Percentiles rank a stretch among this genome's conserved stretches.
Conservation (phyloP, 2,113 vertebrate species). For the Triplophysa tibetana region DNA sequence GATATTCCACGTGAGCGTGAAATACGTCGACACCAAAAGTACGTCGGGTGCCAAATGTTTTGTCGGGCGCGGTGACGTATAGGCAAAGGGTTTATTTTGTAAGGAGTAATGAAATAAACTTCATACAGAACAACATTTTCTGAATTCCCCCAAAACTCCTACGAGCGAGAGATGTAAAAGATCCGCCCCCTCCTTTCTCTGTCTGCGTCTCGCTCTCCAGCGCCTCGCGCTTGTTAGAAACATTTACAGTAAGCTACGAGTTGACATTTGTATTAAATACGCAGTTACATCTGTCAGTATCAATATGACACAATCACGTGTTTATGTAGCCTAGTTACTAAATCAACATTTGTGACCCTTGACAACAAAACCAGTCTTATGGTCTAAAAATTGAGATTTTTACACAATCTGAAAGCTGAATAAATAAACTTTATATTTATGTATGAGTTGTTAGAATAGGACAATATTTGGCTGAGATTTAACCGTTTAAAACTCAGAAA, state of each 20-base stretch:
- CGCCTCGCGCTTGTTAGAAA: neutral
- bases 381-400: too few relatives aligned
- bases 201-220: neutral
- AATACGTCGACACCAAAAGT: neutral
- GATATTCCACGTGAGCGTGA: conserved; percentile 14
- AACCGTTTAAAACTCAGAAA: too few relatives aligned
- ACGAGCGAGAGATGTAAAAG: conserved; percentile 57
- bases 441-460: too few relatives aligned
- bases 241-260: neutral
- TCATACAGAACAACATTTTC: conserved; percentile 69
- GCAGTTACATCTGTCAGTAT: neutral
- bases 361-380: too few relatives aligned
- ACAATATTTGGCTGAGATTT: too few relatives aligned
- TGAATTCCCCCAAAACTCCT: conserved; percentile 79
- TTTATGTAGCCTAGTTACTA: neutral
- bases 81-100: neutral
- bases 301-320: neutral
- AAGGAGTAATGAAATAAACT: neutral
- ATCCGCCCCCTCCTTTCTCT: conserved; percentile 45
- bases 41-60: neutral
- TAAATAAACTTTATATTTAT: too few relatives aligned
- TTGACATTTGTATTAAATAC: neutral
- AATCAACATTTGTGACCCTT: neutral
- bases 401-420: too few relatives aligned
- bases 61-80: neutral